Evolutionary conservation across 2,888 invertebrate species (phyloP), one percentile per base, ranked within the genome.

Genomic region (Rhingia rostrata): DNA sequence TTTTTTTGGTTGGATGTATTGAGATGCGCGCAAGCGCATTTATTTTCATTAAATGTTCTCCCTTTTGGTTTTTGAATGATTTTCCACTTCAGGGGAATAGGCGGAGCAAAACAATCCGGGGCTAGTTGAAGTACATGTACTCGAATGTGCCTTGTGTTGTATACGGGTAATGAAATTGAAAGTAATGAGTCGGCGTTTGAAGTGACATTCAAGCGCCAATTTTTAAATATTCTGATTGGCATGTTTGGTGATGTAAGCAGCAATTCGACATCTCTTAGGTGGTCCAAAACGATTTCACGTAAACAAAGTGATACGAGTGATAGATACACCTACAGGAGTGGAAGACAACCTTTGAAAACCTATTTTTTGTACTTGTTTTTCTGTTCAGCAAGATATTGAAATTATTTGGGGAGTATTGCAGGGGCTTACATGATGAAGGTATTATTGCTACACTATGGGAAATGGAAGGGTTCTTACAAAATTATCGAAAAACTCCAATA

Each of bases 171-270:
- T 22, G 54, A 77, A 77, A 77, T 51, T 45, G 67, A 75, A 75
- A 75, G 77, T 77, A 60, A 61, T 53, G 43, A 43, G 61, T 77
- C 54, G 61, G 77, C 53, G 61, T n/a, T 67, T 54, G 43, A 32
- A 22, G 53, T 12, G 39, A 67, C 39, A 61, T 54, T 61, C 12
- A 61, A 47, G 43, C 14, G 77, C 61, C 69, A 77, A 77, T 77
- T 77, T 67, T 61, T 69, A 6, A 22, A 39, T 53, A 41, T 69
- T 77, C 67, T 77, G 77, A 61, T 67, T 45, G 75, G 45, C 45
- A 60, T 43, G 14, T 43, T 14, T 33, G 58, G 47, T 39, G 4
- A 69, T 77, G 69, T 54, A 37, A 53, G 69, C 67, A 6, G 7
- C 4, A 35, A 33, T 43, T 67, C 22, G 75, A 75, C 35, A 45